Evolutionary conservation across 2,797 vertebrate genomes (phyloP).

Genomic region (Megaceryle alcyon): DNA sequence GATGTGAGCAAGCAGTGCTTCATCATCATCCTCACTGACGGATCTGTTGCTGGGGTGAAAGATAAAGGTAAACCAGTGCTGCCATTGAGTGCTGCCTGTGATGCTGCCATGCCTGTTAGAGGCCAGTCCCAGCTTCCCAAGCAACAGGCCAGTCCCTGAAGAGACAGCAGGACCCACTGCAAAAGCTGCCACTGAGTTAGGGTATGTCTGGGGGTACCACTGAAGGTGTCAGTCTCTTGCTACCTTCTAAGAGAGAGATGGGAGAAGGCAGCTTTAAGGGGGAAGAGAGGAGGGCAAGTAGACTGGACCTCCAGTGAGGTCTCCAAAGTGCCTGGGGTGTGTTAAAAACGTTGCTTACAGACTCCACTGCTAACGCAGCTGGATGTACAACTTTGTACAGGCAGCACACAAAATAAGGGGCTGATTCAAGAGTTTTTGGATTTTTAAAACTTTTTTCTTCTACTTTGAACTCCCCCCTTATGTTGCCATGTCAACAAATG

Average conservation of each 20-base stretch:
- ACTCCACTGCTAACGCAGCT: background rate
- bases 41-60: background rate
- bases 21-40: background rate
- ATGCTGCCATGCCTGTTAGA: fast-evolving
- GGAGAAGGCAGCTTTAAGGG: background rate
- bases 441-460: background rate
- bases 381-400: background rate
- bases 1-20: background rate
- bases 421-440: background rate
- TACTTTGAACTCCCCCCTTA: conserved; percentile 1
- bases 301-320: background rate
- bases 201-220: background rate
- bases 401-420: background rate
- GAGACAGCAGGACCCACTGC: background rate
- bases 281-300: background rate
- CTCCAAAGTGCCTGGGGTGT: background rate
- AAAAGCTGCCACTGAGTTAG: background rate
- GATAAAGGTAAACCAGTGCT: background rate
- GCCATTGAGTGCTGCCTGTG: fast-evolving
- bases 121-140: background rate
- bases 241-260: background rate
- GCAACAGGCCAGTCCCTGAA: background rate
- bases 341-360: background rate
- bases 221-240: background rate
- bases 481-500: conserved; percentile 57